Percentiles rank a stretch among this genome's conserved stretches.
Conservation (phyloP, 2,113 vertebrate genomes). For the Podarcis muralis region DNA sequence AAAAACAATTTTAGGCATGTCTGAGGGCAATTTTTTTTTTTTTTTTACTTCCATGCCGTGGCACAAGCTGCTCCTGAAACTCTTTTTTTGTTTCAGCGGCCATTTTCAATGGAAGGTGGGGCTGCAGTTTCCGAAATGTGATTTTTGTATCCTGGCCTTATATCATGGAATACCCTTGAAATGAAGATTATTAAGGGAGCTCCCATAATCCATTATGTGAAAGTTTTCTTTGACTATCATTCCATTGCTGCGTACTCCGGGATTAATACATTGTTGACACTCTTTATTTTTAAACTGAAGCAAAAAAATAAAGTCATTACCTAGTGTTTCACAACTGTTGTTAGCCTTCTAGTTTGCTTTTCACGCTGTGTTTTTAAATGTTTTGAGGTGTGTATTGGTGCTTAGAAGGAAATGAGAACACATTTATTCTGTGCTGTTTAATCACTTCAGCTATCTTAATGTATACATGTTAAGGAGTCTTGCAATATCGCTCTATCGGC, state of each 20-base stretch:
- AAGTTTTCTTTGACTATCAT: conserved; percentile 33
- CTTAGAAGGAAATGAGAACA: conserved; percentile 39
- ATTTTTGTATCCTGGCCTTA: neutral
- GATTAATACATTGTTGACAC: conserved; percentile 67
- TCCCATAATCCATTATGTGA: conserved; percentile 49
- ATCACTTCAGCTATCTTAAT: conserved; percentile 42
- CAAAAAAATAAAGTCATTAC: conserved; percentile 63
- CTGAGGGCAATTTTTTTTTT: neutral
- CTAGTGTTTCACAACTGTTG: conserved; percentile 53
- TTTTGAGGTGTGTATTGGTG: conserved; percentile 25
- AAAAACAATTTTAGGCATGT: neutral
- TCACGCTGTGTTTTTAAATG: conserved; percentile 48
- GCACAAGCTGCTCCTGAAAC: neutral
- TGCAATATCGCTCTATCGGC: conserved; percentile 55
- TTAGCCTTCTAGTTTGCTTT: conserved; percentile 55
- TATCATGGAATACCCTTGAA: conserved; percentile 60
- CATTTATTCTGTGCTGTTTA: conserved; percentile 43
- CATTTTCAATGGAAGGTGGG: neutral
- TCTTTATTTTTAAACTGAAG: conserved; percentile 80
- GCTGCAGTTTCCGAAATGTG: neutral
- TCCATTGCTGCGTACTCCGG: conserved; percentile 45
- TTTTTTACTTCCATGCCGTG: neutral
- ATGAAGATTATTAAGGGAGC: conserved; percentile 53
- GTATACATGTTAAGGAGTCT: conserved; percentile 48
- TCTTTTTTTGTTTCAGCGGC: neutral